Evolutionary conservation across 2,797 vertebrate genomes (phyloP), one percentile per base, ranked within the genome.

Genomic region (Pachyuromys duprasi): DNA sequence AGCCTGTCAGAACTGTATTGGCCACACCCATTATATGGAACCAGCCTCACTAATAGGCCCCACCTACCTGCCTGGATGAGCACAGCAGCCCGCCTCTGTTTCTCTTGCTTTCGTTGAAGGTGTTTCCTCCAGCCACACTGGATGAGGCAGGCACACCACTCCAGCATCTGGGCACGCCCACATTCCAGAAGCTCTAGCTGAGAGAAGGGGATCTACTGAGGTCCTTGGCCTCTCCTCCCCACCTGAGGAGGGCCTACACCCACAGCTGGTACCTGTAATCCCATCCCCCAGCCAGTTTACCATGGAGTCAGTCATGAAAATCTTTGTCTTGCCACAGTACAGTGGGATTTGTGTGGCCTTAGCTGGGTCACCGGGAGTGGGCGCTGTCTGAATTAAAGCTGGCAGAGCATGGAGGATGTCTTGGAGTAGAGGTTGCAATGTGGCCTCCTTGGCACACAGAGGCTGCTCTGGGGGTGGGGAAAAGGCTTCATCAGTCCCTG

Each of bases 61-160:
- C 15, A 79, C 97, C 93, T 98, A 99, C 99, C 99, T 99, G 99
- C 99, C 98, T 99, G 99, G 98, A 99, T 99, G 81, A 98, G 95
- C 24, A 98, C 98, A 20, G 99, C 99, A 0, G 99, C 99, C 75
- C 2, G 93, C 31, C 96, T 98, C 96, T 97, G 98, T 96, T 97
- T 96, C 0, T 96, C 98, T 69, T 95, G 91, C 97, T 98, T 99
- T 95, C 97, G 98, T 7, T 90, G 97, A 92, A 94, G 98, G 97
- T 99, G 98, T 92, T 98, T 98, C 70, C 98, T 98, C 99, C 99
- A 99, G 97, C 99, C 99, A 96, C 98, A 98, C 98, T 99, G 99
- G 97, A 99, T 99, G 97, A 98, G 98, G 94, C 99, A 98, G 31
- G 99, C 99, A 95, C 98, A 99, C 92, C 93, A 96, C 11, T 99